Conservation (phyloP, 2,113 vertebrate genomes). For the Uria aalge region DNA sequence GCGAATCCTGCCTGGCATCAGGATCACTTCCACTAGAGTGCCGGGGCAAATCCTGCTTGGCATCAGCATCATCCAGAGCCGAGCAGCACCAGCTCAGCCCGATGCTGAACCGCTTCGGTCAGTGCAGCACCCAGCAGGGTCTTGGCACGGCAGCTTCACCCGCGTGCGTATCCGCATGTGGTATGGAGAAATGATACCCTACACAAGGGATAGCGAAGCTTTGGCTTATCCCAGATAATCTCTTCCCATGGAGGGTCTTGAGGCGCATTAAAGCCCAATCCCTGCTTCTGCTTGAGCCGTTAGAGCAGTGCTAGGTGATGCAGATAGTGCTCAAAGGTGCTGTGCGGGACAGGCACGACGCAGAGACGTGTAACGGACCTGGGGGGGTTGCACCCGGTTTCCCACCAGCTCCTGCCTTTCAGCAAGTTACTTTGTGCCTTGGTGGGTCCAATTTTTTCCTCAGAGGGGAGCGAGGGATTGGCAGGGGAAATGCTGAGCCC, state of each 20-base stretch:
- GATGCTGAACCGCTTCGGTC: rapidly evolving
- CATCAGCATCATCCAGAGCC: not conserved
- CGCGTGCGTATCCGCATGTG: rapidly evolving
- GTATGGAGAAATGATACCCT: not conserved
- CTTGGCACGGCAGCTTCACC: not conserved
- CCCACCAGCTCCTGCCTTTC: not conserved
- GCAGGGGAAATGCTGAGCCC: not conserved
- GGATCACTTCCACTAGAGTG: not conserved
- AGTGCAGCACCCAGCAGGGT: not conserved
- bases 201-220: rapidly evolving
- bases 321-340: not conserved
- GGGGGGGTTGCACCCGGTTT: not conserved
- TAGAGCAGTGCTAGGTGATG: not conserved
- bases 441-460: not conserved
- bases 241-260: not conserved
- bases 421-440: not conserved
- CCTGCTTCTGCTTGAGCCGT: not conserved
- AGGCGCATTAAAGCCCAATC: not conserved
- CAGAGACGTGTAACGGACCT: rapidly evolving
- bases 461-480: not conserved
- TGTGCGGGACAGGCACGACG: rapidly evolving
- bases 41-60: not conserved
- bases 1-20: not conserved
- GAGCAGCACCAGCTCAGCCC: not conserved
- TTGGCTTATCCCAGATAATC: not conserved